A percentile compares a stretch with the other conserved stretches of the same genome.
Conservation (phyloP, 1,140 invertebrate genomes). For the Acyrthosiphon pisum region DNA sequence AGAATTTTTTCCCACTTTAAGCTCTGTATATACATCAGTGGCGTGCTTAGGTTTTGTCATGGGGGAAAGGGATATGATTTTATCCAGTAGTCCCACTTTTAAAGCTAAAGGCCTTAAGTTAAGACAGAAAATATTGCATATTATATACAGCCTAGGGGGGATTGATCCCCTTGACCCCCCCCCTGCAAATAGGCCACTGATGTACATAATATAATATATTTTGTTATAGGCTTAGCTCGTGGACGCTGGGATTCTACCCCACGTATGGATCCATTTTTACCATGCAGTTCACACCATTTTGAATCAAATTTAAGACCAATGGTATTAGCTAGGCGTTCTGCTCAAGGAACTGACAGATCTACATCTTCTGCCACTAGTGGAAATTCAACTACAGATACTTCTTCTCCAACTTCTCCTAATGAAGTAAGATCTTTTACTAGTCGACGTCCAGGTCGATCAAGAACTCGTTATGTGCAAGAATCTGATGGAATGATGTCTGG, state of each 20-base stretch:
- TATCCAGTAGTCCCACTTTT: too few relatives aligned
- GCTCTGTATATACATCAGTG: too few relatives aligned
- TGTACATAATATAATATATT: conserved; percentile 21
- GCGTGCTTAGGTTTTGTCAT: too few relatives aligned
- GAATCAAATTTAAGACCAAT: conserved; percentile 59
- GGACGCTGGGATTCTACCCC: background rate
- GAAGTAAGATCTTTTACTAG: conserved; percentile 31
- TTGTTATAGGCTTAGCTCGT: conserved; percentile 52
- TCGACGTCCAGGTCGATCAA: background rate
- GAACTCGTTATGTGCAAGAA: background rate
- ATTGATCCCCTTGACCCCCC: too few relatives aligned
- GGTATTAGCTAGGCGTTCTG: conserved; percentile 27
- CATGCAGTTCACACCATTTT: conserved; percentile 73
- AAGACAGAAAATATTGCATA: too few relatives aligned
- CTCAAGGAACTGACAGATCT: background rate
- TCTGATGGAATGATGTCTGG: background rate
- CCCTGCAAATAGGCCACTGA: too few relatives aligned
- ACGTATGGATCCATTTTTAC: conserved; percentile 73
- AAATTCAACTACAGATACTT: background rate
- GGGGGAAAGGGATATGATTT: too few relatives aligned
- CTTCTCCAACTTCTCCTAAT: conserved; percentile 32
- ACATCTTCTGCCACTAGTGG: conserved; percentile 5
- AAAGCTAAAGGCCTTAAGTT: too few relatives aligned
- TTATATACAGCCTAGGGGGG: too few relatives aligned
- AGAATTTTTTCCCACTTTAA: too few relatives aligned